Evolutionary conservation across 2,113 vertebrate genomes (phyloP).

Genomic region (Sebastes schlegelii): DNA sequence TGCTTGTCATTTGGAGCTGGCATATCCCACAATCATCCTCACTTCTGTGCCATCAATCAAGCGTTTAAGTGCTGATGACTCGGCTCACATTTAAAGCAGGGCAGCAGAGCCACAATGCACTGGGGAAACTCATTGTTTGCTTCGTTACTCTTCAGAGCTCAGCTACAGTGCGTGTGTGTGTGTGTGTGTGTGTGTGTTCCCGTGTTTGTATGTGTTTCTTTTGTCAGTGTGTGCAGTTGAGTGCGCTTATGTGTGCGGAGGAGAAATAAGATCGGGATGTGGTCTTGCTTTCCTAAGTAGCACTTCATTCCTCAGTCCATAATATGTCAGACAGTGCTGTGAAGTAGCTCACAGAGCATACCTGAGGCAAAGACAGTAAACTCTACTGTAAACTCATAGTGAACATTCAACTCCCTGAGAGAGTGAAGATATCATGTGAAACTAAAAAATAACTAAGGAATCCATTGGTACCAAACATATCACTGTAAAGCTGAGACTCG

Average conservation of each 20-base stretch:
- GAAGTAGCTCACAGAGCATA: slow-evolving; percentile 39
- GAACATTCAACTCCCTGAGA: background rate
- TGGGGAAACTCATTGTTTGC: slow-evolving; percentile 81
- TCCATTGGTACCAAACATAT: too few relatives aligned
- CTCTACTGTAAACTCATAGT: slow-evolving; percentile 31
- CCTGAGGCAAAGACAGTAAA: slow-evolving; percentile 55
- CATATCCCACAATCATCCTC: slow-evolving; percentile 86
- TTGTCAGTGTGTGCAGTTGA: slow-evolving; percentile 38
- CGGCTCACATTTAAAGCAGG: slow-evolving; percentile 81
- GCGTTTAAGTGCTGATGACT: slow-evolving; percentile 85
- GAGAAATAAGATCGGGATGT: slow-evolving; percentile 60
- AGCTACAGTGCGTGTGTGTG: slow-evolving; percentile 32
- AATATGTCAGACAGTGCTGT: slow-evolving; percentile 39
- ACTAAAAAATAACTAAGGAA: too few relatives aligned
- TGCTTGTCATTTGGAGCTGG: slow-evolving; percentile 85
- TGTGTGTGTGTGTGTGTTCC: slow-evolving; percentile 23
- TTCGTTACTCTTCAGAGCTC: slow-evolving; percentile 79
- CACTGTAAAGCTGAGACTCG: too few relatives aligned
- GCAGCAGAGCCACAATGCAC: slow-evolving; percentile 78
- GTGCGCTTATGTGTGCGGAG: slow-evolving; percentile 42
- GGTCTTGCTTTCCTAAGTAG: slow-evolving; percentile 64
- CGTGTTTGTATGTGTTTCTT: slow-evolving; percentile 44
- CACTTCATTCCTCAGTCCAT: slow-evolving; percentile 66
- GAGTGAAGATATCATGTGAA: too few relatives aligned
- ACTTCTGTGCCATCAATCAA: slow-evolving; percentile 86